Percentiles rank a stretch among this genome's conserved stretches.
Conservation (phyloP, 2,113 vertebrate species). For the Ranitomeya variabilis region DNA sequence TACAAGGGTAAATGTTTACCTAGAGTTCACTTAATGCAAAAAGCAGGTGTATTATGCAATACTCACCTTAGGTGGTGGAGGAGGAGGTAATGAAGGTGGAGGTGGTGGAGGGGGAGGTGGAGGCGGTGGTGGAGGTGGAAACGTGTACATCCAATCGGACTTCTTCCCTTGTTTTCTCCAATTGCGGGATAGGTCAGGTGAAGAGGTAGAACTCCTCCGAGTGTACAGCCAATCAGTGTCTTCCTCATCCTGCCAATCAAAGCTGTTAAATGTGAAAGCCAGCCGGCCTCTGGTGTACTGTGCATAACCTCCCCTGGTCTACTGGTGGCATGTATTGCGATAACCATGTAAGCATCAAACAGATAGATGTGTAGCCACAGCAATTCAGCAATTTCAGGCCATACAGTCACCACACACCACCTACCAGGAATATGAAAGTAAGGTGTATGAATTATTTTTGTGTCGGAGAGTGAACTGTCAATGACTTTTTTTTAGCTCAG, state of each 20-base stretch:
- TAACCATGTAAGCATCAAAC: background rate
- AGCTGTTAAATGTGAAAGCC: conserved; percentile 23
- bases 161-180: conserved; percentile 56
- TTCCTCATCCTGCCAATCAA: conserved; percentile 56
- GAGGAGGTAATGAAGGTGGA: conserved; percentile 33
- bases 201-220: conserved; percentile 55
- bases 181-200: conserved; percentile 50
- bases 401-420: background rate
- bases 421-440: background rate
- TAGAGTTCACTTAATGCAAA: background rate
- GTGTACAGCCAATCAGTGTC: conserved; percentile 57
- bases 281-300: background rate
- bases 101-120: conserved; percentile 46
- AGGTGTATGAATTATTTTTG: background rate
- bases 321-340: background rate
- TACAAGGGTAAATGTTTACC: background rate
- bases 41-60: background rate
- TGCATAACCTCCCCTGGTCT: background rate
- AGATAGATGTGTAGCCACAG: background rate
- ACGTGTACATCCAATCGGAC: conserved; percentile 55
- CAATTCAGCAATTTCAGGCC: background rate
- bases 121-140: background rate
- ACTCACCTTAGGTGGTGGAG: conserved; percentile 55
- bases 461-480: background rate
- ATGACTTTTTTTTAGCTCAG: background rate